Percentiles rank a stretch among this genome's conserved stretches.
These are phyloP conservation scores for Notolepis coatsorum DNA, from an alignment of 2,797 vertebrate species.

Conservation along the genomic window DNA sequence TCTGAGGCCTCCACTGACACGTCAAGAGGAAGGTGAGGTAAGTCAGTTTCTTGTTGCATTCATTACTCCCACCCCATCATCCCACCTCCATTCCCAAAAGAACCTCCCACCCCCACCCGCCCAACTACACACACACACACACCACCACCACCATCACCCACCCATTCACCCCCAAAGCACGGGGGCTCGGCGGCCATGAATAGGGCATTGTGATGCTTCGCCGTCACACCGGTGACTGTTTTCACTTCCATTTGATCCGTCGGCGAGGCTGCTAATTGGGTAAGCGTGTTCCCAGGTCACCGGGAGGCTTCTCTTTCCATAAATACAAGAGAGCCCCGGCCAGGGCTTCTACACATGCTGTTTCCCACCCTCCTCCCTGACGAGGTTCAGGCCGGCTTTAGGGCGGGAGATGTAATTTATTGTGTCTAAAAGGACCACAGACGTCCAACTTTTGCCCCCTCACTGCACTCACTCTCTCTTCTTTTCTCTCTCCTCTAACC, in stretches of 20 bases:
- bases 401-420: conserved; percentile 75
- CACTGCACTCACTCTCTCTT: neutral
- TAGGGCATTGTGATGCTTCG: conserved; percentile 84
- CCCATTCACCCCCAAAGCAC: conserved; percentile 65
- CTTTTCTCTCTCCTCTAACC: conserved; percentile 48
- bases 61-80: conserved; percentile 57
- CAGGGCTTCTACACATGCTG: conserved; percentile 77
- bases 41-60: conserved; percentile 71
- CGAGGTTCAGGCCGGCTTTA: conserved; percentile 70
- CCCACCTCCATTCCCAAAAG: conserved; percentile 47
- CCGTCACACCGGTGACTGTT: conserved; percentile 81
- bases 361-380: conserved; percentile 69
- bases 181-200: conserved; percentile 79
- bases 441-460: conserved; percentile 60
- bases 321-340: conserved; percentile 74
- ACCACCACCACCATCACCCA: too few species aligned
- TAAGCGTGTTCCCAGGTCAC: conserved; percentile 86
- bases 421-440: conserved; percentile 66
- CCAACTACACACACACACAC: too few species aligned
- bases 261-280: conserved; percentile 84
- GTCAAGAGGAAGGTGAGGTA: conserved; percentile 61
- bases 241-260: conserved; percentile 88
- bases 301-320: conserved; percentile 82
- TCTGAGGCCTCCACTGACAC: conserved; percentile 51
- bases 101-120: conserved; percentile 28